Evolutionary conservation across 2,113 vertebrate genomes (phyloP), one percentile per base, ranked within the genome.

Genomic region (Galbula dea): DNA sequence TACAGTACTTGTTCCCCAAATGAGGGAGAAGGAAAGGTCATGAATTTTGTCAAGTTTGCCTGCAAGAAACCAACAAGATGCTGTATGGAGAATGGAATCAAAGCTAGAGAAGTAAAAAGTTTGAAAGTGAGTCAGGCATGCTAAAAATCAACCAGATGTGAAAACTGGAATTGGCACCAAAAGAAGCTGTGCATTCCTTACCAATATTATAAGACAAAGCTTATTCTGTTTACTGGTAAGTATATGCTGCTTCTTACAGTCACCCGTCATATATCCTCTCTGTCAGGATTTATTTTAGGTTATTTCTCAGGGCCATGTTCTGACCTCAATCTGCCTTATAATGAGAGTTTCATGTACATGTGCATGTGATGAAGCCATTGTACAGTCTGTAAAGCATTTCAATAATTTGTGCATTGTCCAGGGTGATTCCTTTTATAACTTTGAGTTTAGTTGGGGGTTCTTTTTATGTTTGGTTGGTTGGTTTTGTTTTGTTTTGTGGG

Each of bases 281-380:
- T 78, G 48, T 75, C 80, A 95, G 73, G 52, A 81, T 86, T 93
- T 88, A 93, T 90, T 93, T 93, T 96, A 68, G 43, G 24, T 84
- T 93, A 32, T 96, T 94, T 90, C 95, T 96, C 49, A 81, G 66
- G 90, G 90, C 88, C 32, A 86, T 84, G n/a, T 84, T 34, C 68
- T 95, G 92, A 90, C 94, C 92, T 95, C 73, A 93, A 68, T 90
- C 83, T 95, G 92, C 86, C 80, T 84, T 75, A 18, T 30, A 67
- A 65, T 59, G 51, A 39, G 46, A 82, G 30, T 41, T 81, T 7
- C 71, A 32, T 37, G 13, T 71, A 22, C 54, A 46, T 4, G 6
- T 15, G 29, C 69, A 41, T 88, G 61, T 48, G 86, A 57, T 72
- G 61, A 78, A 90, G 11, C n/a, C 67, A 49, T 48, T 75, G n/a